Evolutionary conservation across 2,888 invertebrate genomes (phyloP).

Genomic region (Cetonia aurata): DNA sequence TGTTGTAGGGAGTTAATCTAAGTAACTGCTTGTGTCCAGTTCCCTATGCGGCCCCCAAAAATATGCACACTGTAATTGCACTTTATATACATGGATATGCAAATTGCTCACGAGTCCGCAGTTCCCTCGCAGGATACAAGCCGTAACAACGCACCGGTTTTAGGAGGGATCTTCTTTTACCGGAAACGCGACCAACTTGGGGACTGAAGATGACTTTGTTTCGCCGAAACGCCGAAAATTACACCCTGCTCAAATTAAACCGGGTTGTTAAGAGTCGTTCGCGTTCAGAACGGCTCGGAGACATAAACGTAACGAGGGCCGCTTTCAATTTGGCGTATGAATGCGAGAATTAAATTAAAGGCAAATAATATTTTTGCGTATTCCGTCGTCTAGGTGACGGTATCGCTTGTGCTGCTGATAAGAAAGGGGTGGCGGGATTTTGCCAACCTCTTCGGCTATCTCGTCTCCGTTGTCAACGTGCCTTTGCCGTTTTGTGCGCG

Average conservation of each 20-base stretch:
- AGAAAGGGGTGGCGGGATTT: constrained; percentile 49
- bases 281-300: constrained; percentile 45
- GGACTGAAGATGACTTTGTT: constrained; percentile 25
- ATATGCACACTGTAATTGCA: constrained; percentile 44
- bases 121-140: not conserved
- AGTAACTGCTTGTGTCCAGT: not conserved
- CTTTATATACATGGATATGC: constrained; percentile 60
- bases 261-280: constrained; percentile 50
- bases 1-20: not conserved
- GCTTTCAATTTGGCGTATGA: constrained; percentile 59
- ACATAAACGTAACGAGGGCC: constrained; percentile 56
- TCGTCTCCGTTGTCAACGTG: not conserved
- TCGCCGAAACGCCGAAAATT: constrained; percentile 17
- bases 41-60: constrained; percentile 47
- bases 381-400: constrained; percentile 53
- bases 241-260: constrained; percentile 51
- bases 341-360: constrained; percentile 60
- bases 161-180: constrained; percentile 12
- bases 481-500: constrained; percentile 49
- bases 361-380: constrained; percentile 52
- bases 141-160: not conserved
- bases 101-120: constrained; percentile 51
- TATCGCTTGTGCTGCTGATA: constrained; percentile 52
- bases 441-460: constrained; percentile 4
- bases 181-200: constrained; percentile 3